phyloP scores from a whole-genome alignment of 2,797 vertebrate genomes.

The Leptatherina wallacei region DNA sequence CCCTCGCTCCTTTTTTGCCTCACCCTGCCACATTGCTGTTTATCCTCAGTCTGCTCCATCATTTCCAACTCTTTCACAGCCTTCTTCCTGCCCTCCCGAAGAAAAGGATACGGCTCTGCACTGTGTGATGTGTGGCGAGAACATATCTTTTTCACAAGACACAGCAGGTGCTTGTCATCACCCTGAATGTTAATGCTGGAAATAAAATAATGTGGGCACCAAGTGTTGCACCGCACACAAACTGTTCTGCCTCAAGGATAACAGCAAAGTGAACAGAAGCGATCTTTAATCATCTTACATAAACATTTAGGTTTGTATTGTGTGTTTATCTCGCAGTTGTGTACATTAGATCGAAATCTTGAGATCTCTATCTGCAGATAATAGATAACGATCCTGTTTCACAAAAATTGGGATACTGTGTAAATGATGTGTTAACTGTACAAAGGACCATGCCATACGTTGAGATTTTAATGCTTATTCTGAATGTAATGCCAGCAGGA shows the following conservation, averaged over 20 bases:
- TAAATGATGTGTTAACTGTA: neutral
- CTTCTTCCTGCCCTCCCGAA: conserved; percentile 20
- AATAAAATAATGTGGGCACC: conserved; percentile 46
- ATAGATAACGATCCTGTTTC: neutral
- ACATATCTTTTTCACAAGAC: conserved; percentile 47
- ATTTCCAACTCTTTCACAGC: conserved; percentile 38
- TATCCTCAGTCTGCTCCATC: conserved; percentile 44
- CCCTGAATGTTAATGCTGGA: conserved; percentile 64
- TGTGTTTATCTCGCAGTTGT: neutral
- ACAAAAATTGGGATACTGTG: neutral
- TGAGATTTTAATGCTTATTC: neutral
- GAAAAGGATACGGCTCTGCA: conserved; percentile 23
- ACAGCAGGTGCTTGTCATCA: conserved; percentile 65
- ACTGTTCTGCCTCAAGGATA: conserved; percentile 23
- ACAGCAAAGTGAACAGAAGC: conserved; percentile 1
- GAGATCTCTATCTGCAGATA: neutral
- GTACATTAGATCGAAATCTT: neutral
- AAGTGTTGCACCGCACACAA: conserved; percentile 25
- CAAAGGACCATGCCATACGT: neutral
- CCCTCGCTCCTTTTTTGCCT: conserved; percentile 4
- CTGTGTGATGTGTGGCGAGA: conserved; percentile 45
- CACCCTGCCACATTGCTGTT: conserved; percentile 36
- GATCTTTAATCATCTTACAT: neutral
- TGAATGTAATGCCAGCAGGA: neutral
- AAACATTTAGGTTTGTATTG: neutral